Percentiles rank a stretch among this genome's conserved stretches.
These are phyloP conservation scores for Blastomussa wellsi DNA, from an alignment of 92 coral and sea anemone species.

Conservation along the genomic window DNA sequence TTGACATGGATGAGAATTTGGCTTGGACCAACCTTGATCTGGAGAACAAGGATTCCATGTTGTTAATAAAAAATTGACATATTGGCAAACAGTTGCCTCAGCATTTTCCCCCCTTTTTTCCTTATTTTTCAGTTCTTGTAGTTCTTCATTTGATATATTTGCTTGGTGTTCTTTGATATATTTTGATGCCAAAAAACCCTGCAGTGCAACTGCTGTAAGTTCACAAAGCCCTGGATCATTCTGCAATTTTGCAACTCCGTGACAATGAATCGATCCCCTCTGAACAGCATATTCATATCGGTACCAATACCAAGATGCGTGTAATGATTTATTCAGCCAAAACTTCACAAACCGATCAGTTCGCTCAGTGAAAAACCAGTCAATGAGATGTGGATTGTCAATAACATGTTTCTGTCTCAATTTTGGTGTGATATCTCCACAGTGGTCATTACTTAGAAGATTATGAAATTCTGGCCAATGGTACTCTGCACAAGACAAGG, in stretches of 20 bases:
- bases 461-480: too few relatives aligned
- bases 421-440: constrained; percentile 31
- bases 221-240: constrained; percentile 73
- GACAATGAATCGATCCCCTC: too few relatives aligned
- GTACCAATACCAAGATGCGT: constrained; percentile 65
- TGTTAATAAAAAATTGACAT: constrained; percentile 68
- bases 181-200: constrained; percentile 61
- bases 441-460: constrained; percentile 17
- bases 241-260: constrained; percentile 52
- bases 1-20: constrained; percentile 70
- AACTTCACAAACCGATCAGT: constrained; percentile 68
- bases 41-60: constrained; percentile 80
- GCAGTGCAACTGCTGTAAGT: constrained; percentile 52
- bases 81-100: constrained; percentile 64
- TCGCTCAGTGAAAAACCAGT: constrained; percentile 70
- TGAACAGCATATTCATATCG: too few relatives aligned
- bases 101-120: constrained; percentile 43
- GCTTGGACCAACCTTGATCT: constrained; percentile 76
- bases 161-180: too few relatives aligned
- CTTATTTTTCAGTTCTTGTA: too few relatives aligned
- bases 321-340: constrained; percentile 63
- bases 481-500: constrained; percentile 55
- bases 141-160: background rate
- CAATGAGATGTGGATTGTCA: constrained; percentile 62
- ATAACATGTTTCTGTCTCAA: constrained; percentile 58